These are phyloP conservation scores for Colinus virginianus DNA, from an alignment of 2,113 vertebrate genomes.

Conservation along the genomic window DNA sequence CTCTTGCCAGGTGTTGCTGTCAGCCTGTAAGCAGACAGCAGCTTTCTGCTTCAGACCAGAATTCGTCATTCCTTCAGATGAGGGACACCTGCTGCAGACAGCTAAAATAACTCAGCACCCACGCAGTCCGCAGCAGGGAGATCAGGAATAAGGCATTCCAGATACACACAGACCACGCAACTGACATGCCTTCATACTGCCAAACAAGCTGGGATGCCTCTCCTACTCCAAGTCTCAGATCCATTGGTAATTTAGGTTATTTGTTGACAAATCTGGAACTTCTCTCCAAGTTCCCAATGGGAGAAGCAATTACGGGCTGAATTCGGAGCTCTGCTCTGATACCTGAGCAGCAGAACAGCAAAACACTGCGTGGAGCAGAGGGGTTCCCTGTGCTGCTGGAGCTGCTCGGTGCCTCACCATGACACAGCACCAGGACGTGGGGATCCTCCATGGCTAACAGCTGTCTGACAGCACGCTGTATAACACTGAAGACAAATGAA, in stretches of 20 bases:
- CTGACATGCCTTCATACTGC: background rate
- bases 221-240: background rate
- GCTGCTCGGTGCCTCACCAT: background rate
- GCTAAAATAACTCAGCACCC: background rate
- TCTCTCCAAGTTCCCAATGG: background rate
- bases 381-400: fast-evolving
- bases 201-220: background rate
- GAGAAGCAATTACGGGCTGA: background rate
- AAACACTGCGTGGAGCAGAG: fast-evolving
- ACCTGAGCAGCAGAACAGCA: background rate
- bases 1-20: background rate
- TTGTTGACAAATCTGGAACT: background rate
- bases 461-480: background rate
- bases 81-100: background rate
- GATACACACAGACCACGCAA: background rate
- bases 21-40: background rate
- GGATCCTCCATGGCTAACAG: background rate
- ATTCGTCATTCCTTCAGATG: background rate
- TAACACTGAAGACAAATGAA: background rate
- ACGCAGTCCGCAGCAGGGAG: background rate
- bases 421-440: background rate
- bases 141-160: background rate
- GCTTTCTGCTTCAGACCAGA: background rate
- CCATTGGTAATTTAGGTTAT: background rate
- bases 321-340: background rate